Percentiles rank a stretch among this genome's conserved stretches.
Conservation (phyloP, 2,888 invertebrate species). For the Eristalis arbustorum region DNA sequence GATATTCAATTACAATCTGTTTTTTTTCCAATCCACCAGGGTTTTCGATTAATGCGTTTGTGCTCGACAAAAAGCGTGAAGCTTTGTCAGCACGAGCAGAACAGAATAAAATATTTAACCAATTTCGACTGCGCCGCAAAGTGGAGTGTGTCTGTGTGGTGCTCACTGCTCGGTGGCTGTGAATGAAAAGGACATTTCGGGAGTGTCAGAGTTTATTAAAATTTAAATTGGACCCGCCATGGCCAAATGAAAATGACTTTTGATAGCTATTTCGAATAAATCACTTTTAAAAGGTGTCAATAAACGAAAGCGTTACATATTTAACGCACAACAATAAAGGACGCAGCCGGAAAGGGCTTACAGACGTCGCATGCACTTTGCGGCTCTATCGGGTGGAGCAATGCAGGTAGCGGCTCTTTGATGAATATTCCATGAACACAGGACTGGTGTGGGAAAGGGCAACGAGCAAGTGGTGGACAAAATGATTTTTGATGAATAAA, state of each 20-base stretch:
- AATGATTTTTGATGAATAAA: background rate
- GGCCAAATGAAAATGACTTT: background rate
- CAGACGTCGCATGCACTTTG: background rate
- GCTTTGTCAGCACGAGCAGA: background rate
- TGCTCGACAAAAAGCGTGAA: no score
- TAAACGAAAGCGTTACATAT: background rate
- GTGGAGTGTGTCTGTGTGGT: no score
- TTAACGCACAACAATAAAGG: background rate
- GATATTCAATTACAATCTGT: no score
- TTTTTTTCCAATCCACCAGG: no score
- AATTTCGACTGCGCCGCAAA: background rate
- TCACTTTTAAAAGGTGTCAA: background rate
- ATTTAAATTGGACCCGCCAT: background rate
- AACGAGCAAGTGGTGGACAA: background rate
- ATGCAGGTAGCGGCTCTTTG: background rate
- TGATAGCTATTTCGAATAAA: slow-evolving; percentile 6
- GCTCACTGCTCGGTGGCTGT: background rate
- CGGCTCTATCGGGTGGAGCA: background rate
- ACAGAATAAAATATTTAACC: background rate
- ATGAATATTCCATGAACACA: background rate
- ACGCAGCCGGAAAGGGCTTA: background rate
- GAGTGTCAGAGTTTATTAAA: slow-evolving; percentile 2
- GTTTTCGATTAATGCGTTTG: no score
- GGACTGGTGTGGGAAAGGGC: background rate
- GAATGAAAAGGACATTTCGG: background rate